A percentile compares a stretch with the other conserved stretches of the same genome.
phyloP scores from a whole-genome alignment of 2,113 vertebrate species.

The Stomatorhinus ivindoensis region DNA sequence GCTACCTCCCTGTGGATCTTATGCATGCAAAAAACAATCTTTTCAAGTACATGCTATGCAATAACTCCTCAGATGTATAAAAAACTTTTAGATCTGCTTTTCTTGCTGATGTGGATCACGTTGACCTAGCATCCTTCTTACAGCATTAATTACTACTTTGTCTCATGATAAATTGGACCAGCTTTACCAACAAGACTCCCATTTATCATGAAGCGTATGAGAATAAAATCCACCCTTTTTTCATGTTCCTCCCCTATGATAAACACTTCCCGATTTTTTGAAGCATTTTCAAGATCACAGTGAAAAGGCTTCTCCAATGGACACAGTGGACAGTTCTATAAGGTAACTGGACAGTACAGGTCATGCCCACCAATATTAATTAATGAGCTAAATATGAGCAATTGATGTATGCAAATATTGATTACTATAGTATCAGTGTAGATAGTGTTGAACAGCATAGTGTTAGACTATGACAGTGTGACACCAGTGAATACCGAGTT shows the following conservation, averaged over 20 bases:
- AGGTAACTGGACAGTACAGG: not conserved
- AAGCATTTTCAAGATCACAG: not conserved
- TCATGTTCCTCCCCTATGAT: constrained; percentile 24
- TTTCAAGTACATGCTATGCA: constrained; percentile 21
- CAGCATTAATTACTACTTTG: constrained; percentile 63
- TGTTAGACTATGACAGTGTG: not conserved
- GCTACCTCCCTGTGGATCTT: not conserved
- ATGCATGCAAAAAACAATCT: constrained; percentile 11
- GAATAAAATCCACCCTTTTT: constrained; percentile 40
- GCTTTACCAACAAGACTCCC: constrained; percentile 45
- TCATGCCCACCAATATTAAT: not conserved
- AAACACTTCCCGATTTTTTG: constrained; percentile 18
- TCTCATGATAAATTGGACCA: constrained; percentile 59
- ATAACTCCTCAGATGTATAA: constrained; percentile 23
- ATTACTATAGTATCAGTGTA: not conserved
- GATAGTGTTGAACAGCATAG: not conserved
- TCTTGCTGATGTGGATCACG: constrained; percentile 57
- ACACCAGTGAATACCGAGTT: not conserved
- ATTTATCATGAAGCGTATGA: constrained; percentile 55
- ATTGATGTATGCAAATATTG: not conserved
- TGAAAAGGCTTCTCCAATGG: not conserved
- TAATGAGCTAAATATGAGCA: not conserved
- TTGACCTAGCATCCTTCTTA: constrained; percentile 51
- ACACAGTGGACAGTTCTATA: not conserved
- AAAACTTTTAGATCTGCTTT: constrained; percentile 29